Conservation (phyloP, 2,797 vertebrate species). For the Darevskia nairensis region DNA sequence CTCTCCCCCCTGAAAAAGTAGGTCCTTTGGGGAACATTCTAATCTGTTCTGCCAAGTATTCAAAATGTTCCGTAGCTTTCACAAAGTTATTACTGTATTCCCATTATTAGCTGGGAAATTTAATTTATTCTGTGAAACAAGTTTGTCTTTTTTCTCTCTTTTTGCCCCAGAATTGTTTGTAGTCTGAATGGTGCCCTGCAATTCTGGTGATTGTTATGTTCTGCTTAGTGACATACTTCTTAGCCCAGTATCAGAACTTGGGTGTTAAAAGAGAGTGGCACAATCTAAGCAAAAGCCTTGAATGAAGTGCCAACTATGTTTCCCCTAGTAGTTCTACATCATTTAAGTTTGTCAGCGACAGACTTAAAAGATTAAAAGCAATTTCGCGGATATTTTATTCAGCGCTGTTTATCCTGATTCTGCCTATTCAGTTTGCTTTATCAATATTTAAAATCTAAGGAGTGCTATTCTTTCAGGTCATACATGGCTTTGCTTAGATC, state of each 20-base stretch:
- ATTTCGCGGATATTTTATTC: slow-evolving; percentile 56
- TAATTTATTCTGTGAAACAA: slow-evolving; percentile 71
- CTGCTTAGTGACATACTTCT: slow-evolving; percentile 63
- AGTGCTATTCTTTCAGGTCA: slow-evolving; percentile 60
- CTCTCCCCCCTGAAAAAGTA: slow-evolving; percentile 36
- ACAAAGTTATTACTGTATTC: slow-evolving; percentile 70
- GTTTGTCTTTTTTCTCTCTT: slow-evolving; percentile 42
- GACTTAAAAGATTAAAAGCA: slow-evolving; percentile 62
- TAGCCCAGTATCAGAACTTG: slow-evolving; percentile 45
- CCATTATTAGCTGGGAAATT: slow-evolving; percentile 70
- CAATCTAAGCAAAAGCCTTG: slow-evolving; percentile 61
- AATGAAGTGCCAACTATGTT: slow-evolving; percentile 63
- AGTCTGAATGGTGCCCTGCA: slow-evolving; percentile 44
- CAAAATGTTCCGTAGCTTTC: slow-evolving; percentile 53
- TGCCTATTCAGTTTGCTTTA: slow-evolving; percentile 65
- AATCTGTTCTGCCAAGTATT: slow-evolving; percentile 37
- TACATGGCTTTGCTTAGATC: slow-evolving; percentile 68
- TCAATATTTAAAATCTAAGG: slow-evolving; percentile 67
- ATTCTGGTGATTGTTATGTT: slow-evolving; percentile 61
- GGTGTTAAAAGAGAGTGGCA: slow-evolving; percentile 52
- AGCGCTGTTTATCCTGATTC: slow-evolving; percentile 40
- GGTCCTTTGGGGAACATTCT: slow-evolving; percentile 62
- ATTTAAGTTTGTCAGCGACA: slow-evolving; percentile 50
- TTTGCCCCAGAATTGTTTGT: slow-evolving; percentile 61
- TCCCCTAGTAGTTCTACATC: slow-evolving; percentile 9